A percentile compares a stretch with the other conserved stretches of the same genome.
Evolutionary conservation across 2,797 vertebrate species (phyloP).

Genomic region (Siniperca scherzeri): DNA sequence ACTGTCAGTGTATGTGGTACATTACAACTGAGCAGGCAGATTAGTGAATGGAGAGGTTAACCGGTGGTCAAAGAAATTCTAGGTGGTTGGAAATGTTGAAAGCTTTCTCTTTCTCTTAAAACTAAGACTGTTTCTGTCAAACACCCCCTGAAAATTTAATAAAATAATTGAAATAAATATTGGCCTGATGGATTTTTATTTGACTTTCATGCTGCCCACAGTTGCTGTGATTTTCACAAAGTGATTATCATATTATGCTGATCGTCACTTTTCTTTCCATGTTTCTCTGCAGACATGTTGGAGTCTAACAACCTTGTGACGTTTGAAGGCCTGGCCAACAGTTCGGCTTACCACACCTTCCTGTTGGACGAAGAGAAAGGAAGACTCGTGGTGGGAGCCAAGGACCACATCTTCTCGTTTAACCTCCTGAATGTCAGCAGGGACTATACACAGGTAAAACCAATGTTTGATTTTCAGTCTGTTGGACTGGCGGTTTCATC

Average conservation of each 20-base stretch:
- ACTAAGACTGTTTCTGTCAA: conserved; percentile 15
- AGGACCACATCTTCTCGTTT: conserved; percentile 98
- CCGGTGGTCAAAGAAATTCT: conserved; percentile 34
- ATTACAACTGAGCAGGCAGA: conserved; percentile 13
- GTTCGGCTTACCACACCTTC: conserved; percentile 96
- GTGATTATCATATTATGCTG: conserved; percentile 28
- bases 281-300: conserved; percentile 93
- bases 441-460: conserved; percentile 93
- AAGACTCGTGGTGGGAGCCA: conserved; percentile 95
- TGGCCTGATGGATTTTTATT: conserved; percentile 17
- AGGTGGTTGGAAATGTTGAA: conserved; percentile 36
- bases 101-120: conserved; percentile 21
- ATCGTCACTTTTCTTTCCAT: conserved; percentile 42
- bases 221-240: conserved; percentile 9
- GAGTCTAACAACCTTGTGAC: conserved; percentile 95
- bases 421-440: conserved; percentile 96
- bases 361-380: conserved; percentile 97
- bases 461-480: conserved; percentile 10
- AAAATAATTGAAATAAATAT: conserved; percentile 14
- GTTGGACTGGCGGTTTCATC: conserved; percentile 15
- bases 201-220: conserved; percentile 5
- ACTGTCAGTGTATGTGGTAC: conserved; percentile 10
- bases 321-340: conserved; percentile 94
- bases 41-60: conserved; percentile 36
- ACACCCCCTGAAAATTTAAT: conserved; percentile 5